phyloP scores from a whole-genome alignment of 1,140 invertebrate genomes.

The Drosophila suzukii region DNA sequence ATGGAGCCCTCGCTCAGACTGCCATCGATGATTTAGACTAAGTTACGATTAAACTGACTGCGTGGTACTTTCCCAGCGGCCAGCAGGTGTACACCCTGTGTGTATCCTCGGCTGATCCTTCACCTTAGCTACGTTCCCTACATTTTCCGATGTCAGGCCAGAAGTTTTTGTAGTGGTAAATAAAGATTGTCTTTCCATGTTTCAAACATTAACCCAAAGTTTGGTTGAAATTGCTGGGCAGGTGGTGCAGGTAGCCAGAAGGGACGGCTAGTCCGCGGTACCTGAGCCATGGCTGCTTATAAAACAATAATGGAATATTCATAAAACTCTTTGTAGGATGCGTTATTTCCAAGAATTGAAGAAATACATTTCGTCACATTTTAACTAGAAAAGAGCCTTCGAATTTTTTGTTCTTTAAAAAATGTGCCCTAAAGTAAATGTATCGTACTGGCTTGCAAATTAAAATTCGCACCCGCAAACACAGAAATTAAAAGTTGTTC shows the following conservation, averaged over 20 bases:
- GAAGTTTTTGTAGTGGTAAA: constrained; percentile 46
- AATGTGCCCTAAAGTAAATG: too few species aligned
- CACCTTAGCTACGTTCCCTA: neutral
- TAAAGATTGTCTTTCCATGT: constrained; percentile 77
- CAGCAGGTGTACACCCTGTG: constrained; percentile 45
- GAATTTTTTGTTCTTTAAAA: too few species aligned
- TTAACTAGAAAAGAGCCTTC: too few species aligned
- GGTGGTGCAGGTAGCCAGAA: constrained; percentile 25
- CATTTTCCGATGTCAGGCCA: constrained; percentile 9
- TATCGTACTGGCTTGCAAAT: too few species aligned
- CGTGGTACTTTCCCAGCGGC: constrained; percentile 7
- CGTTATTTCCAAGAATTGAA: too few species aligned
- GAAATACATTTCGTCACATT: too few species aligned
- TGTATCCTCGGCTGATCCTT: constrained; percentile 47
- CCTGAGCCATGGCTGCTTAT: neutral
- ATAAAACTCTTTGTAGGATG: neutral
- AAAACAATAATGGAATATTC: neutral
- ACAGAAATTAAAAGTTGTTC: too few species aligned
- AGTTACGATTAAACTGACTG: constrained; percentile 32
- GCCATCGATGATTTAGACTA: constrained; percentile 57
- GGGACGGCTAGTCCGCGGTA: neutral
- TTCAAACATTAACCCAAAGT: constrained; percentile 59
- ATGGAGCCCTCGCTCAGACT: constrained; percentile 50
- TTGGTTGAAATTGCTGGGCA: neutral
- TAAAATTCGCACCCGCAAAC: too few species aligned